Evolutionary conservation across 2,888 invertebrate species (phyloP).

Genomic region (Pandemis cinnamomeana): DNA sequence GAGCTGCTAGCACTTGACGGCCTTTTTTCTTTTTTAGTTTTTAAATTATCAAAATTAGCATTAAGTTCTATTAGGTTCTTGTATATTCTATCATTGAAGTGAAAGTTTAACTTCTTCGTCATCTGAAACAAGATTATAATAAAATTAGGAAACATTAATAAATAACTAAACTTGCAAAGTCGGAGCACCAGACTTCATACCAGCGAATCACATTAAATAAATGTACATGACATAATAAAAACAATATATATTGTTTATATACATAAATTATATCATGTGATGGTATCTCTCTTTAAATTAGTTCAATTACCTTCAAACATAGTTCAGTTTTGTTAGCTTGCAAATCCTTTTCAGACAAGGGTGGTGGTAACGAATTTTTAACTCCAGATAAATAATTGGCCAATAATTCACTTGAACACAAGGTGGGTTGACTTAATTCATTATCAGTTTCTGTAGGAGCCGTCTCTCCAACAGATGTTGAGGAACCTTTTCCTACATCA

Average conservation of each 20-base stretch:
- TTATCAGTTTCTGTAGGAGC: constrained; percentile 51
- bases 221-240: too few relatives aligned
- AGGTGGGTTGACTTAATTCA: constrained; percentile 61
- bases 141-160: background rate
- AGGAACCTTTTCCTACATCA: constrained; percentile 55
- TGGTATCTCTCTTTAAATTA: background rate
- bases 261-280: background rate
- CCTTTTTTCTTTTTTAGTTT: constrained; percentile 59
- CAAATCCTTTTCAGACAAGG: constrained; percentile 54
- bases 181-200: too few relatives aligned
- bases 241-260: too few relatives aligned
- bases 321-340: constrained; percentile 59
- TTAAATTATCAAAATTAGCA: constrained; percentile 59
- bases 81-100: constrained; percentile 77
- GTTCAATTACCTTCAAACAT: constrained; percentile 59
- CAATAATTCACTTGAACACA: constrained; percentile 73
- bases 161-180: background rate
- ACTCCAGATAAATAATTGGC: constrained; percentile 68
- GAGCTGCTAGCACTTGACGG: constrained; percentile 48
- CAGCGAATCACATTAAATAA: too few relatives aligned
- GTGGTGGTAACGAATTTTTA: constrained; percentile 56
- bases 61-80: constrained; percentile 78
- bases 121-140: constrained; percentile 60
- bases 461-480: constrained; percentile 40
- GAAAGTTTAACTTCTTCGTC: constrained; percentile 76